Evolutionary conservation across 2,797 vertebrate genomes (phyloP).

Genomic region (Enteromius argenteus): DNA sequence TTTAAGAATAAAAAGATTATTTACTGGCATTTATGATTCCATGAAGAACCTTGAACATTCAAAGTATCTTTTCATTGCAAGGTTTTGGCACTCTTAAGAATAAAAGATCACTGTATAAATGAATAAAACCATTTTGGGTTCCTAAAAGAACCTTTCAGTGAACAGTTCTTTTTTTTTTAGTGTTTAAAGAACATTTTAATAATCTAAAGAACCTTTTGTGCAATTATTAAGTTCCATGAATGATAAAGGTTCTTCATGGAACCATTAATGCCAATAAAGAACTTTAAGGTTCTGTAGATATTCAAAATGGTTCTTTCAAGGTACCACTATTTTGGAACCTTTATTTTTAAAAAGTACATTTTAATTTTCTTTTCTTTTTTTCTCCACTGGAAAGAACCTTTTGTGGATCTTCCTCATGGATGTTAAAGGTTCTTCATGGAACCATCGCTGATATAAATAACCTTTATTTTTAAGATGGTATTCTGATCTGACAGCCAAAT

Average conservation of each 20-base stretch:
- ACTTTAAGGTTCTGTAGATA: neutral
- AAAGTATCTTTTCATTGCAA: neutral
- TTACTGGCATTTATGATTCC: neutral
- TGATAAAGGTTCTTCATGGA: neutral
- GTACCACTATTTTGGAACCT: neutral
- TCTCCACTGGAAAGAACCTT: neutral
- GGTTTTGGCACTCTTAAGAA: neutral
- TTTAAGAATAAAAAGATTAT: neutral
- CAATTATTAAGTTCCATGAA: neutral
- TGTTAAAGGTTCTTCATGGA: neutral
- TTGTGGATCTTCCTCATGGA: neutral
- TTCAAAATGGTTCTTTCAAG: neutral
- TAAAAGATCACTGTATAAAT: neutral
- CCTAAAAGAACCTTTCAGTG: neutral
- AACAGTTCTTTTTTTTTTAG: neutral
- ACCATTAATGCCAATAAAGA: neutral
- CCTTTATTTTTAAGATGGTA: neutral
- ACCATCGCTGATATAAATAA: neutral
- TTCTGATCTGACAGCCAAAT: neutral
- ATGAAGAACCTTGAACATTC: neutral
- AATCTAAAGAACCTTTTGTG: neutral
- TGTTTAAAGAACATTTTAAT: neutral
- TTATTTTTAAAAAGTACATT: neutral
- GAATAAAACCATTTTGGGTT: neutral
- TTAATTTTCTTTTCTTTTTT: too few species aligned